Evolutionary conservation across 2,113 vertebrate genomes (phyloP).

Genomic region (Eolophus roseicapilla): DNA sequence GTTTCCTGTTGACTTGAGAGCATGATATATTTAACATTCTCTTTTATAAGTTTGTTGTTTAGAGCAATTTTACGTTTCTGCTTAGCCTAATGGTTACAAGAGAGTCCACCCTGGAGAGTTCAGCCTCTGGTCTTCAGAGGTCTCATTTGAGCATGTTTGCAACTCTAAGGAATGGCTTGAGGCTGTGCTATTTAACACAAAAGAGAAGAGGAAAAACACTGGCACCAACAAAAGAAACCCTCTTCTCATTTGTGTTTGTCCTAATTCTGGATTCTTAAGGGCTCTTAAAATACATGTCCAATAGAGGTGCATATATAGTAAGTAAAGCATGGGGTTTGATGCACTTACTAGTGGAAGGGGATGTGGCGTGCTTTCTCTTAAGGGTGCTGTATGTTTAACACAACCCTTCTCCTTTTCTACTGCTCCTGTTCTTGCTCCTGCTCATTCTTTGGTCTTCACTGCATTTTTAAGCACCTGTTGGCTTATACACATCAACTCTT

Average conservation of each 20-base stretch:
- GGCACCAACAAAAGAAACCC: neutral
- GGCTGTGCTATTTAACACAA: constrained; percentile 19
- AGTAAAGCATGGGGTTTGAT: neutral
- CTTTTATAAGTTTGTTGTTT: constrained; percentile 55
- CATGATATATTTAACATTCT: constrained; percentile 39
- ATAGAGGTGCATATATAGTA: neutral
- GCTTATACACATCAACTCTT: neutral
- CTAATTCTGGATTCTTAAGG: neutral
- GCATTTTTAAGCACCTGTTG: neutral
- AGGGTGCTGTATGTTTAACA: neutral
- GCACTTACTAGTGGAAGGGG: neutral
- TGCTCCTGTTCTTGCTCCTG: neutral
- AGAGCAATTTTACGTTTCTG: constrained; percentile 54
- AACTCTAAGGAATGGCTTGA: neutral
- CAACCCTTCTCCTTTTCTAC: neutral
- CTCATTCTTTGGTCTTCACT: neutral
- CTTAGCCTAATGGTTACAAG: constrained; percentile 65
- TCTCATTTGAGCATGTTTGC: constrained; percentile 30
- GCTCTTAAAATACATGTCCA: constrained; percentile 22
- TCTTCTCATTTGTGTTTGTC: neutral
- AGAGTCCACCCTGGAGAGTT: constrained; percentile 53
- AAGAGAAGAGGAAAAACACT: neutral
- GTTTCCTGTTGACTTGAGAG: constrained; percentile 65
- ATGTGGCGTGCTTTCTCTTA: neutral
- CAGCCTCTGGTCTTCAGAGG: constrained; percentile 60